phyloP scores from a whole-genome alignment of 1,140 invertebrate species.

The Riptortus pedestris region DNA sequence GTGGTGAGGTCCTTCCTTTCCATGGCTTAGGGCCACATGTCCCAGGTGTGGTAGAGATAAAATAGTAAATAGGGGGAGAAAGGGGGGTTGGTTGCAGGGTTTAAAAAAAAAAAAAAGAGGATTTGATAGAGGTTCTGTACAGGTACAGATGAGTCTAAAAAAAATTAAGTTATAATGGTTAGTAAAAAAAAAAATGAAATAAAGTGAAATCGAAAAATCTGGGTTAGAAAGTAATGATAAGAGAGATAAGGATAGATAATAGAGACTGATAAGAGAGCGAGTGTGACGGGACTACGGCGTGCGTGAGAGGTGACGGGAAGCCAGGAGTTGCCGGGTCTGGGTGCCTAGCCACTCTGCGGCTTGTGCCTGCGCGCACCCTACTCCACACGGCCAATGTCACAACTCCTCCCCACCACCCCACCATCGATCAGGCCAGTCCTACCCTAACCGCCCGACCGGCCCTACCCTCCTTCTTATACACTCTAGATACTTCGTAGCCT shows the following conservation, averaged over 20 bases:
- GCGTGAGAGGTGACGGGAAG: neutral
- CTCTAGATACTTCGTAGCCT: too few relatives aligned
- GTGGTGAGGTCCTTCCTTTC: neutral
- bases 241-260: too few relatives aligned
- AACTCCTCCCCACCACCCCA: slow-evolving; percentile 1
- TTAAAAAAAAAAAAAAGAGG: neutral
- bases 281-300: too few relatives aligned
- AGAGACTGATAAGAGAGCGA: neutral
- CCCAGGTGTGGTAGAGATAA: neutral
- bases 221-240: neutral
- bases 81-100: neutral
- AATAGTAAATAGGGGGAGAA: neutral
- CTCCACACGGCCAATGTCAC: slow-evolving; percentile 23
- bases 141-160: too few relatives aligned
- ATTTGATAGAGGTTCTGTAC: too few relatives aligned
- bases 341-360: neutral
- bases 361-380: slow-evolving; percentile 21
- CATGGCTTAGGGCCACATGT: neutral
- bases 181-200: neutral
- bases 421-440: slow-evolving; percentile 1
- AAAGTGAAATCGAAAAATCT: neutral
- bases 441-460: neutral
- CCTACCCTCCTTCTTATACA: neutral
- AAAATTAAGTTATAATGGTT: too few relatives aligned
- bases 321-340: neutral